Evolutionary conservation across 2,797 vertebrate species (phyloP).

Genomic region (Rhadinocentrus ornatus): DNA sequence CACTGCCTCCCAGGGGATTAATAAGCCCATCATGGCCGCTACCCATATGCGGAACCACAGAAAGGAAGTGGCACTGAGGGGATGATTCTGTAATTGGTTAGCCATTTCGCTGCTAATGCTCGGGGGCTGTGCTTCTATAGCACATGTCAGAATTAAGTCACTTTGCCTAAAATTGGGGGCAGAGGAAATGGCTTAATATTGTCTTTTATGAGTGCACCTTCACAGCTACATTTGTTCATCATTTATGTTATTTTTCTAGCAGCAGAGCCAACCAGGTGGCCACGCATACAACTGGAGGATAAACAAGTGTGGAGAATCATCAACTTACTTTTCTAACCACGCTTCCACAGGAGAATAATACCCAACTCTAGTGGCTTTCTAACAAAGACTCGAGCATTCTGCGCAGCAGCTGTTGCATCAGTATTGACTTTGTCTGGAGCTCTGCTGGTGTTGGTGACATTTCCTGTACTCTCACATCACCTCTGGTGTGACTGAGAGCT

Average conservation of each 20-base stretch:
- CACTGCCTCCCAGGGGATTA: conserved; percentile 70
- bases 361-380: conserved; percentile 38
- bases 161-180: conserved; percentile 34
- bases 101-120: conserved; percentile 53
- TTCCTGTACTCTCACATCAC: conserved; percentile 66
- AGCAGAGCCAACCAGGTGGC: conserved; percentile 30
- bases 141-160: conserved; percentile 40
- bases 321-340: conserved; percentile 9
- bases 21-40: conserved; percentile 66
- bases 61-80: conserved; percentile 36
- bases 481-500: conserved; percentile 56
- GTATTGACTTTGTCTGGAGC: conserved; percentile 70
- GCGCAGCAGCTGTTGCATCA: conserved; percentile 45
- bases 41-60: conserved; percentile 51
- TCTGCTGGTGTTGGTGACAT: conserved; percentile 64
- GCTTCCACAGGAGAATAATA: conserved; percentile 23
- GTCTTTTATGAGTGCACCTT: conserved; percentile 20
- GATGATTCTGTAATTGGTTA: conserved; percentile 29
- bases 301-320: conserved; percentile 10
- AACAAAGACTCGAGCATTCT: conserved; percentile 37
- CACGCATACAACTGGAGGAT: conserved; percentile 17
- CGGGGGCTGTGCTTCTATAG: conserved; percentile 25
- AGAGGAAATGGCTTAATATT: conserved; percentile 17
- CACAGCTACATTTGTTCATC: conserved; percentile 29
- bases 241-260: conserved; percentile 39